Evolutionary conservation across 2,797 vertebrate species (phyloP), one percentile per base, ranked within the genome.

Genomic region (Botia kubotai): DNA sequence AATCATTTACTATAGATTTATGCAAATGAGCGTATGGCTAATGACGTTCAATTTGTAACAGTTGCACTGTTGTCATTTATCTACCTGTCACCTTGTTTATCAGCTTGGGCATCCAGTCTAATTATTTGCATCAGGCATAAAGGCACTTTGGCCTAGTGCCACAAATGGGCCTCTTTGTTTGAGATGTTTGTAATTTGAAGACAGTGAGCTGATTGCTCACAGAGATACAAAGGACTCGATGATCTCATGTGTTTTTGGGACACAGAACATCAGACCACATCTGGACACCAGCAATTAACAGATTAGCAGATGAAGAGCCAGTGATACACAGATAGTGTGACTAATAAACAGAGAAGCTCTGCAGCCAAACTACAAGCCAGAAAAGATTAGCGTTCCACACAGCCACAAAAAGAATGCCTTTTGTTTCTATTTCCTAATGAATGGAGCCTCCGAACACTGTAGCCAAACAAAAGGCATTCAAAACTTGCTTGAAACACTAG

Each of bases 301-400:
- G 43, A 13, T 63, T 10, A 53, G n/a, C n/a, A n/a, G n/a, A n/a
- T n/a, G n/a, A n/a, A n/a, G n/a, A n/a, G n/a, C n/a, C n/a, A n/a
- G n/a, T n/a, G n/a, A n/a, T 26, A 26, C 23, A 26, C 23, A 26
- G 23, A 26, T 26, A 26, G 23, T 26, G 23, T 26, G 1, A 26
- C 23, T 26, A 26, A 26, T 26, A 26, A 26, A 26, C 23, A 26
- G 53, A 77, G 86, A 87, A 83, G 89, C 89, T 89, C 87, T 87
- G 88, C 83, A 88, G 83, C 86, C 84, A 88, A 93, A 91, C 88
- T 89, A 92, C 91, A 90, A 93, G 93, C 92, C 93, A 94, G 90
- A 93, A 94, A 90, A 93, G 93, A 94, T 95, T 94, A 95, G 87
- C 57, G 87, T 94, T 91, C 91, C 76, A 89, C 89, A 77, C 87